phyloP scores from a whole-genome alignment of 1,140 invertebrate genomes.

The Trichonephila clavipes region DNA sequence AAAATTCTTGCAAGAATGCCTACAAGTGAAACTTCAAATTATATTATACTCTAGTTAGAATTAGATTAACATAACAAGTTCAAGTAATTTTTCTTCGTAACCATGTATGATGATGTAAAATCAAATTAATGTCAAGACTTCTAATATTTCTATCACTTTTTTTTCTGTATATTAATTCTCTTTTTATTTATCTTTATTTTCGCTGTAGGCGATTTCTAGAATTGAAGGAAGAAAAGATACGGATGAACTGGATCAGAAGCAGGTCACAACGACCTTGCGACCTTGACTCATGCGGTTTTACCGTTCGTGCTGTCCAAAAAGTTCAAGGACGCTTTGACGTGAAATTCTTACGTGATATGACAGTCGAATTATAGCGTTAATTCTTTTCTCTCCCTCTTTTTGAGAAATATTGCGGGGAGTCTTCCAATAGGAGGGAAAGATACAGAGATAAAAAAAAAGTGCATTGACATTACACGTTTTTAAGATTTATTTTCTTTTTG shows the following conservation, averaged over 20 bases:
- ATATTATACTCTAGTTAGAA: too few species aligned
- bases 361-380: background rate
- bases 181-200: background rate
- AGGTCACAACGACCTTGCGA: constrained; percentile 37
- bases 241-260: constrained; percentile 21
- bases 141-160: too few species aligned
- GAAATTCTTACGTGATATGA: background rate
- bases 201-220: background rate
- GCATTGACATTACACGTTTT: background rate
- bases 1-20: too few species aligned
- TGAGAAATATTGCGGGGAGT: background rate
- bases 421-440: background rate
- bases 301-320: background rate
- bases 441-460: background rate
- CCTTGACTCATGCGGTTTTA: constrained; percentile 34
- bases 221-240: background rate
- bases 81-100: too few species aligned
- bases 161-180: background rate
- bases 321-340: constrained; percentile 58
- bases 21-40: too few species aligned
- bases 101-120: too few species aligned
- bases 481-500: too few species aligned
- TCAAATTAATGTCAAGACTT: too few species aligned
- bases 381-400: background rate
- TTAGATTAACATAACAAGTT: too few species aligned